Evolutionary conservation across 2,797 vertebrate genomes (phyloP), one percentile per base, ranked within the genome.

Genomic region (Selene dorsalis): DNA sequence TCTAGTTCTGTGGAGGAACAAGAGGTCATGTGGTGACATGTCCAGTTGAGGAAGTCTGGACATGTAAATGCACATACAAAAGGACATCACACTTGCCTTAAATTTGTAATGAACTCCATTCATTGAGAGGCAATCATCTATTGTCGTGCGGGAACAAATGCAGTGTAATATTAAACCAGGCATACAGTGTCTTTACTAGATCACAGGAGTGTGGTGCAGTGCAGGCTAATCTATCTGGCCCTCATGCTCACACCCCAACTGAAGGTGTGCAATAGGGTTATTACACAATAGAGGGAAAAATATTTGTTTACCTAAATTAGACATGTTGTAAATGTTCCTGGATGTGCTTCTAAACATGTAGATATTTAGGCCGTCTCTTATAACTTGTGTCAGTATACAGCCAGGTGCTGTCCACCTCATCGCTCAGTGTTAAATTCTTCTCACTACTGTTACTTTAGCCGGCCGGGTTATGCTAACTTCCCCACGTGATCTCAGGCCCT

Each of bases 381-480:
- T 43, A 16, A 56, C 39, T 20, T 32, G 22, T 81, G 48, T 82
- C 82, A 69, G 43, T 53, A 53, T 10, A 16, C 26, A 6, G 26
- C 11, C 18, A 6, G 32, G 18, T 55, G 11, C 24, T 4, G 45
- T 57, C 69, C 32, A 58, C 4, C 24, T 89, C 75, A 59, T 50
- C 18, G 4, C 39, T 22, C 38, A 72, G 77, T 84, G 84, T 61
- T 52, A 82, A 13, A 89, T 87, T 91, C 76, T 75, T 82, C 59
- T 32, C 26, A 18, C 50, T 26, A 1, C 12, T 78, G 72, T 83
- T 72, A 86, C 65, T 62, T 75, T 73, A 69, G 72, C 60, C 2
- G n/a, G 39, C 59, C 53, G 18, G 61, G 71, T 57, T 70, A 14
- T 39, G 56, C 69, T 73, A 56, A 80, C 70, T 53, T 63, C 52